phyloP scores from a whole-genome alignment of 37 sponge, comb jelly and placozoan species.

The Tethya wilhelma region DNA sequence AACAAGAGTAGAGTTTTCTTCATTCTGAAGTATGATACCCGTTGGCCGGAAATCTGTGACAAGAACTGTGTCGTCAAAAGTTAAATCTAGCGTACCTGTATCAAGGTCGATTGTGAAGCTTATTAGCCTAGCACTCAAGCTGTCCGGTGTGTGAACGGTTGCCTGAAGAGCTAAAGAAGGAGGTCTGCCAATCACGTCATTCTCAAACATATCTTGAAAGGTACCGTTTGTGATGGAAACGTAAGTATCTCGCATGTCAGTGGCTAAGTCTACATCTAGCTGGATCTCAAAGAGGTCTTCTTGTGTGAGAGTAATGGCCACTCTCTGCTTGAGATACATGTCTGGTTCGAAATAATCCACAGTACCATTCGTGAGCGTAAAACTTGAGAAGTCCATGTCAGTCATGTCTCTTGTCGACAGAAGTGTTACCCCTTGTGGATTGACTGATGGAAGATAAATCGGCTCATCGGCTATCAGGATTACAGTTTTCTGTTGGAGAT shows the following conservation, averaged over 20 bases:
- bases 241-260: conserved; percentile 5
- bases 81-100: conserved; percentile 72
- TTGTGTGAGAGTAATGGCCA: conserved; percentile 62
- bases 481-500: conserved; percentile 62
- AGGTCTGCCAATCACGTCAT: conserved; percentile 53
- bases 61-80: conserved; percentile 81
- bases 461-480: conserved; percentile 83
- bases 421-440: conserved; percentile 68
- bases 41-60: conserved; percentile 52
- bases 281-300: conserved; percentile 75
- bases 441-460: conserved; percentile 75
- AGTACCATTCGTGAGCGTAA: conserved; percentile 70
- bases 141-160: conserved; percentile 21
- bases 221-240: conserved; percentile 65
- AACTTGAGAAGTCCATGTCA: conserved; percentile 9
- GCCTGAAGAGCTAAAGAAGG: conserved; percentile 32
- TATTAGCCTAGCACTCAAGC: conserved; percentile 21
- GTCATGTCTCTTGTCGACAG: conserved; percentile 44
- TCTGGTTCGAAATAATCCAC: conserved; percentile 57
- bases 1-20: background rate
- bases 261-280: conserved; percentile 41
- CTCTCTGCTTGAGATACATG: conserved; percentile 39
- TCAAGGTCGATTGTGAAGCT: conserved; percentile 83
- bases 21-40: conserved; percentile 54
- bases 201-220: conserved; percentile 76